phyloP scores from a whole-genome alignment of 1,140 invertebrate species.

The Apis mellifera region Amel_HAv3.1 CM009932.2:8757001-8757500 shows the following conservation, averaged over 20 bases:
- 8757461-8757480: constrained; percentile 49
- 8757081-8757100: constrained; percentile 51
- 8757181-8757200: constrained; percentile 57
- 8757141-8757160: constrained; percentile 51
- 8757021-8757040: constrained; percentile 17
- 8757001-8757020: neutral
- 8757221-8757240: neutral
- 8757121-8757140: constrained; percentile 54
- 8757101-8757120: constrained; percentile 17
- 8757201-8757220: too few species aligned
- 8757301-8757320: constrained; percentile 67
- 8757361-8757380: neutral
- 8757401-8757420: too few species aligned
- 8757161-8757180: constrained; percentile 53
- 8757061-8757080: constrained; percentile 9
- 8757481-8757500: constrained; percentile 40
- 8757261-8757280: constrained; percentile 66
- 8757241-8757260: constrained; percentile 49
- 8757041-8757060: constrained; percentile 55
- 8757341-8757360: constrained; percentile 47
- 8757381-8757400: too few species aligned
- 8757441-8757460: constrained; percentile 70
- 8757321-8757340: constrained; percentile 73
- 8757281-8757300: constrained; percentile 62
- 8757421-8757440: neutral